These are phyloP conservation scores for Nerophis lumbriciformis DNA, from an alignment of 2,113 vertebrate species.

Conservation along the genomic window DNA sequence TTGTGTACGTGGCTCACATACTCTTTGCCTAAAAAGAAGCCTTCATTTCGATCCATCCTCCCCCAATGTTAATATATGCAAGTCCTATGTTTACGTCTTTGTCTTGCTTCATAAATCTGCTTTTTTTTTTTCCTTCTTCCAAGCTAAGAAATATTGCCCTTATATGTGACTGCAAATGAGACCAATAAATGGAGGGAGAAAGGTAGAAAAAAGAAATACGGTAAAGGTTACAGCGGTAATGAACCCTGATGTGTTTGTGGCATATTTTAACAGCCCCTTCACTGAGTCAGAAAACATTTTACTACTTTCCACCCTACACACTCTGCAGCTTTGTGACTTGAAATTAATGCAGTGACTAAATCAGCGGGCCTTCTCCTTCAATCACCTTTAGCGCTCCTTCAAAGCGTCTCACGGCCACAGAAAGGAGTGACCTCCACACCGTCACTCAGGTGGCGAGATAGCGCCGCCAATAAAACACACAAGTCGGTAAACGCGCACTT, in stretches of 20 bases:
- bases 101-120: constrained; percentile 23
- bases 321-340: constrained; percentile 43
- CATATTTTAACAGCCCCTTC: constrained; percentile 51
- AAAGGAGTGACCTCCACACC: constrained; percentile 24
- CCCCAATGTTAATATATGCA: constrained; percentile 16
- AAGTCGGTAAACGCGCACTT: constrained; percentile 1
- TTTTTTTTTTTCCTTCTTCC: constrained; percentile 20
- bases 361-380: constrained; percentile 43
- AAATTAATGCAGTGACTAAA: constrained; percentile 58
- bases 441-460: constrained; percentile 26
- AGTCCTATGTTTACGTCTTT: constrained; percentile 15
- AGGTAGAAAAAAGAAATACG: constrained; percentile 22
- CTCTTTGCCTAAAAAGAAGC: not conserved
- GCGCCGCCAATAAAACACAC: constrained; percentile 34
- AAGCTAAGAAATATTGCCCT: constrained; percentile 26
- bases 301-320: constrained; percentile 42
- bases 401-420: constrained; percentile 40
- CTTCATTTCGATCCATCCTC: constrained; percentile 3
- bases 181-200: constrained; percentile 28
- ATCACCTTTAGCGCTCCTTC: constrained; percentile 54
- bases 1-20: not conserved
- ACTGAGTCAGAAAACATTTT: constrained; percentile 52
- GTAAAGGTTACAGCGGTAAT: constrained; percentile 49
- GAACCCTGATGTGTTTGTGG: constrained; percentile 57
- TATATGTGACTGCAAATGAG: constrained; percentile 41